Conservation (phyloP, 2,797 vertebrate species). For the Fistularia commersonii region DNA sequence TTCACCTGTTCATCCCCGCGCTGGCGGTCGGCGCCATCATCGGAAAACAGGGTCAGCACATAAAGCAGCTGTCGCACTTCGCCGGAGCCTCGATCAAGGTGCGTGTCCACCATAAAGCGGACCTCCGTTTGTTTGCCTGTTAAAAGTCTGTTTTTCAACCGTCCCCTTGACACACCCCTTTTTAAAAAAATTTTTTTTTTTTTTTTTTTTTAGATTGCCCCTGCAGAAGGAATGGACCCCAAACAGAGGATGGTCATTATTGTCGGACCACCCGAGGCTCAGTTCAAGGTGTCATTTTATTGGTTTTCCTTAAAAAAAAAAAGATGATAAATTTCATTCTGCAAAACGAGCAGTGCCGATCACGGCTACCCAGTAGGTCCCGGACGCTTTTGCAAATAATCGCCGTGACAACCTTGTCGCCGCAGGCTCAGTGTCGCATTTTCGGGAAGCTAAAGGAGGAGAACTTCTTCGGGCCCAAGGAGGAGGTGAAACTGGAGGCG, state of each 20-base stretch:
- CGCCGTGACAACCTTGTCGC: slow-evolving; percentile 4
- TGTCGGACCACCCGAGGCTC: slow-evolving; percentile 95
- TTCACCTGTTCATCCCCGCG: slow-evolving; percentile 96
- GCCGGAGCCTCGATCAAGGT: slow-evolving; percentile 98
- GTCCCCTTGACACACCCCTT: too few species aligned
- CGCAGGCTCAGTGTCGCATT: slow-evolving; percentile 95
- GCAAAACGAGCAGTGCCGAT: too few species aligned
- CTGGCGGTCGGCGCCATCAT: slow-evolving; percentile 97
- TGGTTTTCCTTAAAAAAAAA: too few species aligned
- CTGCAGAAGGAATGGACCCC: slow-evolving; percentile 90
- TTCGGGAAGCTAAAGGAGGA: slow-evolving; percentile 99
- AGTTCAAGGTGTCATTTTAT: slow-evolving; percentile 88
- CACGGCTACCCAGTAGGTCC: too few species aligned
- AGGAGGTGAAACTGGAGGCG: slow-evolving; percentile 98
- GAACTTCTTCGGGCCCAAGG: slow-evolving; percentile 98
- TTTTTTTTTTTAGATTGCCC: slow-evolving; percentile 88
- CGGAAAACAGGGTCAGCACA: slow-evolving; percentile 98
- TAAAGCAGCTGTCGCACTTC: slow-evolving; percentile 98
- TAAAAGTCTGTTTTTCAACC: too few species aligned
- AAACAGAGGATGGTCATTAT: slow-evolving; percentile 98
- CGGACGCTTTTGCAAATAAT: too few species aligned
- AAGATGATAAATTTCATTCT: too few species aligned
- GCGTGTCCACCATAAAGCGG: too few species aligned
- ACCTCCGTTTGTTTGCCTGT: too few species aligned
- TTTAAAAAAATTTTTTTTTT: too few species aligned